Base-by-base conservation (phyloP, 2,888 invertebrate genomes). In the Myopa testacea region DNA sequence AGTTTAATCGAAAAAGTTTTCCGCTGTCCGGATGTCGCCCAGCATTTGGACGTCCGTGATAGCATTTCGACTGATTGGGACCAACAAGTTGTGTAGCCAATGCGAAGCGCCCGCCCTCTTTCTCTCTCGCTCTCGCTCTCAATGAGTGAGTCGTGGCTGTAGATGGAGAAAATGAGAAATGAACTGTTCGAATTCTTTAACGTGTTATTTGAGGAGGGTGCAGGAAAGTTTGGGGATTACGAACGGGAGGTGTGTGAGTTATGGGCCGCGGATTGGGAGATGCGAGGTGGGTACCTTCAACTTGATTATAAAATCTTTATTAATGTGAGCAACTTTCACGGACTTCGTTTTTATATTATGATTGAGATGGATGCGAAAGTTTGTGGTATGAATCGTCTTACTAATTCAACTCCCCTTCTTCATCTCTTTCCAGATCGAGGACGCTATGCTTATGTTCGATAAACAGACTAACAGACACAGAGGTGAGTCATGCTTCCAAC, bases 371-470 rank as follows among this genome's bases (percentile, higher is more conserved):
- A 14, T 16, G 40, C n/a, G 67, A 67, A 16, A n/a, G 40, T 37
- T n/a, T 5, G n/a, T 5, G 5, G 55, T n/a, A 55, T 55, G 16
- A n/a, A 55, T n/a, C 14, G 55, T 8, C 5, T 55, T 55, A n/a
- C 55, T 55, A 55, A 55, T 55, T 10, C 45, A 45, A n/a, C 58
- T 50, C 12, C 16, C 78, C 78, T 78, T 90, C 95, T 96, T 81
- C 95, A 98, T 83, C 81, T 89, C 87, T 90, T 96, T 96, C 81
- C 95, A 98, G 98, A 98, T 98, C 90, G 98, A 98, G 91, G 98
- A 98, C 90, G 98, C 99, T 87, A 99, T 99, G 99, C 94, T 99
- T 90, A 99, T 99, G 99, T 99, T 99, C 92, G 99, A 99, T 92
- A 99, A 99, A 93, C 98, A 98, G 91, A 99, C 99, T 90, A 99